phyloP scores from a whole-genome alignment of 2,797 vertebrate genomes.

The Acanthurus lineatus region DNA sequence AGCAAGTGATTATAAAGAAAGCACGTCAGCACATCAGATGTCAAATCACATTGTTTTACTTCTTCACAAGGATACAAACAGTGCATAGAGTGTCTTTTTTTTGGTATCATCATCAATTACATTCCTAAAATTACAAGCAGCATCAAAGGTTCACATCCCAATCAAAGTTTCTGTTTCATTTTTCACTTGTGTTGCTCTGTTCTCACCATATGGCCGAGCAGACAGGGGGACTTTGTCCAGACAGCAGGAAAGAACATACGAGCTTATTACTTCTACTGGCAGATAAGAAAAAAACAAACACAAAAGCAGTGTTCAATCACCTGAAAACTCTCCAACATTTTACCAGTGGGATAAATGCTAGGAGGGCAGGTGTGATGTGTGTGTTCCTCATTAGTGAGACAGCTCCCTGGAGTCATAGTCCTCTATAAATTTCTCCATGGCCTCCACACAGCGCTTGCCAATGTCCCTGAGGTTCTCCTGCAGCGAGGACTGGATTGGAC shows the following conservation, averaged over 20 bases:
- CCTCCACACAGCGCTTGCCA: conserved; percentile 79
- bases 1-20: conserved; percentile 5
- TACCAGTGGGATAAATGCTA: not conserved
- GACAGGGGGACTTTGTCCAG: conserved; percentile 12
- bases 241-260: conserved; percentile 6
- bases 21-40: not conserved
- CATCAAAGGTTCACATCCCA: conserved; percentile 9
- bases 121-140: conserved; percentile 21
- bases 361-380: not conserved
- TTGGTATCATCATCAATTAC: not conserved
- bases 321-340: not conserved
- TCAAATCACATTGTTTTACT: not conserved
- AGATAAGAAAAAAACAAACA: conserved; percentile 19
- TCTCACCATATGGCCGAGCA: conserved; percentile 1
- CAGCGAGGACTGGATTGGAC: conserved; percentile 79
- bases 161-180: not conserved
- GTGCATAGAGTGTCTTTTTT: conserved; percentile 12
- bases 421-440: conserved; percentile 85
- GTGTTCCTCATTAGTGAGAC: conserved; percentile 42
- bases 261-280: not conserved
- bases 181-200: conserved; percentile 2
- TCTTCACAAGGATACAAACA: conserved; percentile 26
- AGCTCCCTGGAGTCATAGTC: conserved; percentile 78
- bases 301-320: conserved; percentile 29
- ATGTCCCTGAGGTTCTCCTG: conserved; percentile 84